Percentiles rank a stretch among this genome's conserved stretches.
Evolutionary conservation across 2,113 vertebrate genomes (phyloP).

Genomic region (Pedetes capensis): DNA sequence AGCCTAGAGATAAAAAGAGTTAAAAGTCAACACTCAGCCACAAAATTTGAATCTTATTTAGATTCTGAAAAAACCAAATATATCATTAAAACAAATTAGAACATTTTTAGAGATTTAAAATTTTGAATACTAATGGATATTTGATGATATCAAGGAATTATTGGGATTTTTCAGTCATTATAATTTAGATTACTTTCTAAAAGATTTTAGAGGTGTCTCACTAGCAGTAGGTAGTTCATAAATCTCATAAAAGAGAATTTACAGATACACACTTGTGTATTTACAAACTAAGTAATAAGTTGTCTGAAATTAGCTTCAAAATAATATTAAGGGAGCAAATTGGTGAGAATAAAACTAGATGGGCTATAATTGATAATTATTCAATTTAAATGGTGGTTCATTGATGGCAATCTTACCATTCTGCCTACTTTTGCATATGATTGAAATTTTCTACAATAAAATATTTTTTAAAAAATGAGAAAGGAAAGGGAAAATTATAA

Average conservation of each 20-base stretch:
- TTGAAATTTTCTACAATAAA: slow-evolving; percentile 27
- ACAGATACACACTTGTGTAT: not conserved
- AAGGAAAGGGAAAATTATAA: not conserved
- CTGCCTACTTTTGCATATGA: not conserved
- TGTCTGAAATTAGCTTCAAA: not conserved
- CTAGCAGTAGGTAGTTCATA: too few relatives aligned
- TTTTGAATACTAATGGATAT: not conserved
- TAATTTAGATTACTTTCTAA: not conserved
- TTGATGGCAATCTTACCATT: not conserved
- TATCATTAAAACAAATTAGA: not conserved
- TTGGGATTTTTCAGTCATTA: not conserved
- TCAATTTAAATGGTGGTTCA: not conserved
- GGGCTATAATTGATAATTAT: not conserved
- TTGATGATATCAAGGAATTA: not conserved
- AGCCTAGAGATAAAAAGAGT: not conserved
- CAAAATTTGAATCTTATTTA: not conserved
- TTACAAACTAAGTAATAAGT: not conserved
- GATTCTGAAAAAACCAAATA: not conserved
- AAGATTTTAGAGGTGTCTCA: not conserved
- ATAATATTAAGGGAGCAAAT: not conserved
- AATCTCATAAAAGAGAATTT: too few relatives aligned
- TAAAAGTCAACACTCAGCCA: not conserved
- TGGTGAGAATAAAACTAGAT: not conserved
- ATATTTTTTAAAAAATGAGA: not conserved
- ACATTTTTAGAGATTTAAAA: not conserved